A percentile compares a stretch with the other conserved stretches of the same genome.
phyloP scores from a whole-genome alignment of 2,113 vertebrate species.

The Pterocles gutturalis region DNA sequence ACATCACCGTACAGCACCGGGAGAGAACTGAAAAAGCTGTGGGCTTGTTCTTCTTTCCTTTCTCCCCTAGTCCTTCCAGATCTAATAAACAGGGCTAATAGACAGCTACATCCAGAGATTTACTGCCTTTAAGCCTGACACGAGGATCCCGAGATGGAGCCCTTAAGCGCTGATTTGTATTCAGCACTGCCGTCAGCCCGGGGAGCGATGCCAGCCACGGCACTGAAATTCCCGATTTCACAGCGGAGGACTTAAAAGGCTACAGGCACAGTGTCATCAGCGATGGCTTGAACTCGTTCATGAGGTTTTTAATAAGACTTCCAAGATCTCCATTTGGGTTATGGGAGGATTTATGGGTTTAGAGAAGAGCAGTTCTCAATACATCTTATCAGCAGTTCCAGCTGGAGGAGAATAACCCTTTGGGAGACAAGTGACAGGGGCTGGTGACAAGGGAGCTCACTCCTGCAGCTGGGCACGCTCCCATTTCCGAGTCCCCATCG shows the following conservation, averaged over 20 bases:
- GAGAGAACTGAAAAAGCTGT: background rate
- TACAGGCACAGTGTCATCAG: background rate
- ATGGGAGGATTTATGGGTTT: background rate
- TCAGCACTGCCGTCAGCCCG: rapidly evolving
- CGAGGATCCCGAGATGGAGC: background rate
- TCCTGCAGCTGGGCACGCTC: background rate
- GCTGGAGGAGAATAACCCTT: background rate
- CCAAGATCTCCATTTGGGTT: background rate
- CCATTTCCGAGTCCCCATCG: rapidly evolving
- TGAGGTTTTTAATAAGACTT: background rate
- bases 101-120: background rate
- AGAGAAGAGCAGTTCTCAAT: background rate
- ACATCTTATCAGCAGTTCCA: background rate
- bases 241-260: background rate
- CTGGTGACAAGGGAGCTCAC: background rate
- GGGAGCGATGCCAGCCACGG: background rate
- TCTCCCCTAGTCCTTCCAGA: background rate
- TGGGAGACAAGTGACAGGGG: background rate
- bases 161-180: background rate
- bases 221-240: background rate
- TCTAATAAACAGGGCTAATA: background rate
- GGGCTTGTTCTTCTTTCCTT: background rate
- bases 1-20: rapidly evolving
- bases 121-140: background rate
- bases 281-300: background rate